Percentiles rank a stretch among this genome's conserved stretches.
Evolutionary conservation across 1,140 invertebrate species (phyloP).

Genomic region (Pseudomyrmex sp.): DNA sequence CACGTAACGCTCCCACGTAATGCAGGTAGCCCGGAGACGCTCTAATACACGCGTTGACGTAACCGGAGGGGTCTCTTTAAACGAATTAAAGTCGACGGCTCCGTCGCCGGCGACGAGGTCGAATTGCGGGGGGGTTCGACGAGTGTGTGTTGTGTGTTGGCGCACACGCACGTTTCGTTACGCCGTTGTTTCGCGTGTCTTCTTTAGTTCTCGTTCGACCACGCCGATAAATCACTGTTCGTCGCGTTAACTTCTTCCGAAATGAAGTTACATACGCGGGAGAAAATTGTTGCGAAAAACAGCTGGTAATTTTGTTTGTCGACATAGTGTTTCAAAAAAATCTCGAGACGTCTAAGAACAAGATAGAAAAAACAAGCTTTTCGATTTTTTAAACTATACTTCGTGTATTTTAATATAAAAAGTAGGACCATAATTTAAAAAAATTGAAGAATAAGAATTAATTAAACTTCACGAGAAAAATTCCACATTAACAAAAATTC

Average conservation of each 20-base stretch:
- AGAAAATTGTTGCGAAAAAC: background rate
- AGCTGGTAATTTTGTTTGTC: background rate
- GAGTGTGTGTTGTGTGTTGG: slow-evolving; percentile 1
- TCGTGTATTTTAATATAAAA: too few relatives aligned
- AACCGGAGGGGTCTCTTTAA: slow-evolving; percentile 66
- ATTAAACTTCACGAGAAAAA: too few relatives aligned
- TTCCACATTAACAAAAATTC: too few relatives aligned
- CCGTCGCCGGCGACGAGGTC: slow-evolving; percentile 23
- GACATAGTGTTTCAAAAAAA: background rate
- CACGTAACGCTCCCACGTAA: slow-evolving; percentile 71
- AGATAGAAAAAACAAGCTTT: too few relatives aligned
- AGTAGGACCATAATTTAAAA: too few relatives aligned
- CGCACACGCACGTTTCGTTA: slow-evolving; percentile 5
- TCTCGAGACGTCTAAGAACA: background rate
- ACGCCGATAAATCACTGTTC: background rate
- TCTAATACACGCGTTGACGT: slow-evolving; percentile 61
- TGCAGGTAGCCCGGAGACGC: slow-evolving; percentile 58
- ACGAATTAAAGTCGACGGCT: slow-evolving; percentile 61
- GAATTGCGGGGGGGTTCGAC: background rate
- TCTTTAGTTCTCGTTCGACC: background rate
- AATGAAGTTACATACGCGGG: background rate
- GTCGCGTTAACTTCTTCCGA: background rate
- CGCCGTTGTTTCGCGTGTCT: background rate
- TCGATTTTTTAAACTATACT: too few relatives aligned
- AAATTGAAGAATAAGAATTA: too few relatives aligned